Conservation (phyloP, 1,140 invertebrate species). For the Rhizoglyphus robini region DNA sequence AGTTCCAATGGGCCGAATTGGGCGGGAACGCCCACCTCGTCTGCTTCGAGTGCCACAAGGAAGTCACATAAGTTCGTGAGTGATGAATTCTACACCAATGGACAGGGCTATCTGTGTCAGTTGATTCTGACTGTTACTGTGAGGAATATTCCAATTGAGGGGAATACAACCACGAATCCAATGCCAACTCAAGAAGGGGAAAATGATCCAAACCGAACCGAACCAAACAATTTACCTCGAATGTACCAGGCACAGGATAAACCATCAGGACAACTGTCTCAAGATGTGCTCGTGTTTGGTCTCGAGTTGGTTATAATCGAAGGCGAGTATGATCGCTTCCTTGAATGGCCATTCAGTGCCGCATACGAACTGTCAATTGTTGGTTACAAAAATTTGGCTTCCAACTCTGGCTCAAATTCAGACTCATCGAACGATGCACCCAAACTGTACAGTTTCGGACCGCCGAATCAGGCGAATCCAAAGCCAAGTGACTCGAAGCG, state of each 20-base stretch:
- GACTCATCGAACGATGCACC: no score
- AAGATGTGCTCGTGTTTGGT: constrained; percentile 12
- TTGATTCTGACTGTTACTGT: constrained; percentile 23
- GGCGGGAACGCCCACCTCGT: not conserved
- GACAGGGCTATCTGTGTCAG: constrained; percentile 26
- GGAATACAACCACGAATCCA: not conserved
- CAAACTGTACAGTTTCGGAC: not conserved
- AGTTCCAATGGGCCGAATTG: not conserved
- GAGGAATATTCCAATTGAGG: not conserved
- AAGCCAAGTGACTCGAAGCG: not conserved
- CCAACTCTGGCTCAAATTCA: no score
- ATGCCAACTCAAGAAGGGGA: no score
- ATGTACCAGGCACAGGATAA: no score
- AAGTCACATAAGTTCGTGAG: constrained; percentile 17
- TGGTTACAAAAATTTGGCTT: not conserved
- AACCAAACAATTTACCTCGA: no score
- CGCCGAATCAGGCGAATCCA: not conserved
- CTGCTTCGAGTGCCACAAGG: not conserved
- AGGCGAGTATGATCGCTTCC: constrained; percentile 22
- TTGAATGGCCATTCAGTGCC: constrained; percentile 25
- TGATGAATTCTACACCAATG: constrained; percentile 25
- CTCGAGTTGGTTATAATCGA: constrained; percentile 25
- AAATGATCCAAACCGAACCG: not conserved
- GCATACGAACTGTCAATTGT: constrained; percentile 22
- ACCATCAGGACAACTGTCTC: not conserved